Evolutionary conservation across 2,888 invertebrate genomes (phyloP), one percentile per base, ranked within the genome.

Genomic region (Crossocerus cetratus): DNA sequence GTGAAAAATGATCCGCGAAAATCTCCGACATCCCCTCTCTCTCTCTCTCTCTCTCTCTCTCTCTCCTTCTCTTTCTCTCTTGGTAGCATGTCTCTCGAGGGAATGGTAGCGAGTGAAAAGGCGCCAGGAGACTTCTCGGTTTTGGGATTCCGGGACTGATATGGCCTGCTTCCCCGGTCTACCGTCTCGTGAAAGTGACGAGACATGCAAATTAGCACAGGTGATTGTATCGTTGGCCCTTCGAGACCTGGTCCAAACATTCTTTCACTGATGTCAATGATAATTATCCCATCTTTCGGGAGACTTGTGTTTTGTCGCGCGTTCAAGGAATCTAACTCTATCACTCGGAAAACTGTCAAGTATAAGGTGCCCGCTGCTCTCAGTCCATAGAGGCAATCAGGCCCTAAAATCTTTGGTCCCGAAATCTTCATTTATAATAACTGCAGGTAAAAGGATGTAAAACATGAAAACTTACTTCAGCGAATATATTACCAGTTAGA

Each of bases 1-100:
- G 87, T 90, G 90, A 90, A 90, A 89, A 90, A 90, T 90, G 90
- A 90, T 89, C 87, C 88, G 90, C 90, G 88, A 90, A 90, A 90
- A 87, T 81, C 84, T 74, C 76, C 76, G 83, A 80, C 83, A 85
- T 86, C 86, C 82, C 83, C 74, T 74, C 78, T 74, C 45, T 13
- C 45, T 45, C n/a, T 49, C 49, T 49, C 49, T n/a, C n/a, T n/a
- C 82, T 83, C 74, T 74, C 78, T 74, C 45, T 13, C 45, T 45
- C n/a, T 49, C 49, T 49, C 49, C n/a, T n/a, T n/a, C 74, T 74
- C 78, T 74, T 11, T 13, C 45, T 45, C n/a, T 49, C 49, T 49
- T n/a, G 14, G 32, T 32, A 32, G 8, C 32, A 32, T 2, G 66
- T 81, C 73, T 74, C 73, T 60, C 18, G 55, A 43, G 75, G 73